phyloP scores from a whole-genome alignment of 2,888 invertebrate species.

The Sericinus montela region DNA sequence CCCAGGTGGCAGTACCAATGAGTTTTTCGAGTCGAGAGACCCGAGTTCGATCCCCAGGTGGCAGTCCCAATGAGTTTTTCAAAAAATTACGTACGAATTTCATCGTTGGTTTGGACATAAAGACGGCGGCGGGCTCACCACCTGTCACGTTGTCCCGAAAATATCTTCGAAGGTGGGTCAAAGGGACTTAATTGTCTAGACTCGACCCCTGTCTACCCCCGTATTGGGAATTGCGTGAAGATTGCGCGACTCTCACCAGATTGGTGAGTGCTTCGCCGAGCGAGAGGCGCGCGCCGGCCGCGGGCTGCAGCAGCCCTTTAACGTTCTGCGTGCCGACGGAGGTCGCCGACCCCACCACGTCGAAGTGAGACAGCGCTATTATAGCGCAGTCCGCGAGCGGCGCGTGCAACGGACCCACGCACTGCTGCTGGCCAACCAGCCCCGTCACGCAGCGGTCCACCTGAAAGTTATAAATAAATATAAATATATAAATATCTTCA shows the following conservation, averaged over 20 bases:
- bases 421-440: constrained; percentile 97
- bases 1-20: too few relatives aligned
- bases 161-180: too few relatives aligned
- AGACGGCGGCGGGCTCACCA: too few relatives aligned
- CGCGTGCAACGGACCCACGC: constrained; percentile 97
- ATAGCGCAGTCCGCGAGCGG: constrained; percentile 97
- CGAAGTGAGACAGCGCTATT: constrained; percentile 91
- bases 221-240: too few relatives aligned
- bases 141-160: too few relatives aligned
- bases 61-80: too few relatives aligned
- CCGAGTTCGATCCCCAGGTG: too few relatives aligned
- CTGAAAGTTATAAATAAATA: constrained; percentile 30
- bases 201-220: too few relatives aligned
- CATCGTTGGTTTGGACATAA: too few relatives aligned
- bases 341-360: constrained; percentile 92
- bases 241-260: constrained; percentile 86
- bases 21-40: too few relatives aligned
- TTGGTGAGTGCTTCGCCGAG: constrained; percentile 97
- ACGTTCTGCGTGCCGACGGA: constrained; percentile 98
- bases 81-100: too few relatives aligned
- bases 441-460: constrained; percentile 96
- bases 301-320: constrained; percentile 91
- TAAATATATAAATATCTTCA: not conserved
- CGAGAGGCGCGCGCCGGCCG: constrained; percentile 94
- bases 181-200: too few relatives aligned